These are phyloP conservation scores for Pseudochirops cupreus DNA, from an alignment of 2,797 vertebrate genomes.

Conservation along the genomic window DNA sequence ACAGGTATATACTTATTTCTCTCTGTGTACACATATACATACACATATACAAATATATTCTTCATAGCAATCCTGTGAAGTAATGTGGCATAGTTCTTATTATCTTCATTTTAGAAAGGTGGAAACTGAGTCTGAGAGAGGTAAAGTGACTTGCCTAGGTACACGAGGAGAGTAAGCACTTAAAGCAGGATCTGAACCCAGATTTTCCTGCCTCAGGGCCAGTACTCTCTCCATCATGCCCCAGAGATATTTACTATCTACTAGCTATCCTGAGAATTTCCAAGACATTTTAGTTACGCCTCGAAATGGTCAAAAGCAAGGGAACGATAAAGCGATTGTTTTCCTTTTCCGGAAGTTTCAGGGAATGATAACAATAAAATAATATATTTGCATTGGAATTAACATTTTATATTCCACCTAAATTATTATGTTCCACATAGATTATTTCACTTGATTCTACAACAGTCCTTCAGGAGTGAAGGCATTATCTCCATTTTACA, in stretches of 20 bases:
- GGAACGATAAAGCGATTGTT: conserved; percentile 72
- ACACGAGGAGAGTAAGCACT: background rate
- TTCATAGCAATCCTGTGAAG: background rate
- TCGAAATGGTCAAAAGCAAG: conserved; percentile 64
- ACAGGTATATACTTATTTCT: background rate
- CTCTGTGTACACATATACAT: background rate
- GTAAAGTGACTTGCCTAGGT: background rate
- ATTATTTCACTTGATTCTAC: background rate
- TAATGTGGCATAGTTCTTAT: background rate
- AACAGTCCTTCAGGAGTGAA: accelerated
- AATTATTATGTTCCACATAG: background rate
- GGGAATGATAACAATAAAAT: background rate
- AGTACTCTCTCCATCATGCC: background rate
- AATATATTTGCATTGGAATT: background rate
- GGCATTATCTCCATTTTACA: background rate
- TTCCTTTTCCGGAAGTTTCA: conserved; percentile 67
- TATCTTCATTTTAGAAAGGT: background rate
- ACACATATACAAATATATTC: background rate
- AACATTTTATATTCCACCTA: background rate
- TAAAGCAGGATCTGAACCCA: background rate
- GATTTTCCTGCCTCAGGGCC: background rate
- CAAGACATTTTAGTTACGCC: conserved; percentile 70
- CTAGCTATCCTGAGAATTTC: conserved; percentile 67
- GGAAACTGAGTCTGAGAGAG: background rate
- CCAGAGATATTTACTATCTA: background rate